These are phyloP conservation scores for Chrysolophus pictus DNA, from an alignment of 2,797 vertebrate genomes.

Conservation along the genomic window DNA sequence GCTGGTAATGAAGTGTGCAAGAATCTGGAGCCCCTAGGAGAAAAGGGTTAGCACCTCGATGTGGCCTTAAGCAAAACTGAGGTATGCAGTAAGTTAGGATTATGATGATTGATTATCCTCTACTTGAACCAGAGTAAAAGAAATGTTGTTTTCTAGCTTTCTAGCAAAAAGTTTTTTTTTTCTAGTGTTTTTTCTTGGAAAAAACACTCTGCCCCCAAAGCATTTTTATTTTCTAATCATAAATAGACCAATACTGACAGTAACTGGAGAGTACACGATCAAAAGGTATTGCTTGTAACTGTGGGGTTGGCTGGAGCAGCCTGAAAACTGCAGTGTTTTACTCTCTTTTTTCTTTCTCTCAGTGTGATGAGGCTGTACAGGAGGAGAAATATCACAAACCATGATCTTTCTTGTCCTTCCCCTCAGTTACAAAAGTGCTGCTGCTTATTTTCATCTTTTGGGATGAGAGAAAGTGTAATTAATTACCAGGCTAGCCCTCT, in stretches of 20 bases:
- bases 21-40: background rate
- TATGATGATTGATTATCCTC: background rate
- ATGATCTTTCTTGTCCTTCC: background rate
- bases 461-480: conserved; percentile 56
- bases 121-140: background rate
- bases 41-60: background rate
- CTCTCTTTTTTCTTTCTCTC: background rate
- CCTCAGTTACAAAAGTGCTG: background rate
- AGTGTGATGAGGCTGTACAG: background rate
- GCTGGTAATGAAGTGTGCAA: background rate
- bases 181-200: too few relatives aligned
- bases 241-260: background rate
- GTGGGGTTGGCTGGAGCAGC: background rate
- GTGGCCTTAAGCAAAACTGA: background rate
- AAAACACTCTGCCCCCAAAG: background rate
- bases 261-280: background rate
- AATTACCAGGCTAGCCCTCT: conserved; percentile 20
- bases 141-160: too few relatives aligned
- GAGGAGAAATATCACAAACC: background rate
- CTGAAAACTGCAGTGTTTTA: background rate
- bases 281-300: background rate
- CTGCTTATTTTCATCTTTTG: conserved; percentile 36
- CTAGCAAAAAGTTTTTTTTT: too few relatives aligned
- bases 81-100: background rate
- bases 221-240: background rate